A percentile compares a stretch with the other conserved stretches of the same genome.
phyloP scores from a whole-genome alignment of 2,113 vertebrate genomes.

The Potamarius usumacintae region DNA sequence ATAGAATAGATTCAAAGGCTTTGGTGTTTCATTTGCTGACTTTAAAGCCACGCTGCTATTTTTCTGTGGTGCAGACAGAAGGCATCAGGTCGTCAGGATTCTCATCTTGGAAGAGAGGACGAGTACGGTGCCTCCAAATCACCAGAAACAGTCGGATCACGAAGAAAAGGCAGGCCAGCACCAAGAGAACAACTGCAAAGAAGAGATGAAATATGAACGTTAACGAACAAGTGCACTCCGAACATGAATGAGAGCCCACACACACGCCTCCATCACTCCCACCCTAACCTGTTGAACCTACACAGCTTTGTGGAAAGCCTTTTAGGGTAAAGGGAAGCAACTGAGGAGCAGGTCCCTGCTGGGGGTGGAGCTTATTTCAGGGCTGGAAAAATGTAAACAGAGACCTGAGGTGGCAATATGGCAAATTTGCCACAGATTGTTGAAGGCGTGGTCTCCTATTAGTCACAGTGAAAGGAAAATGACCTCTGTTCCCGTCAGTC shows the following conservation, averaged over 20 bases:
- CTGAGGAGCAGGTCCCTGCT: neutral
- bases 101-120: constrained; percentile 27
- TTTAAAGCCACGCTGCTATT: constrained; percentile 5
- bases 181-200: constrained; percentile 51
- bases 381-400: neutral
- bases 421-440: too few species aligned
- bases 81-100: constrained; percentile 17
- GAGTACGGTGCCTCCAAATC: constrained; percentile 40
- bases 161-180: constrained; percentile 48
- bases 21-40: neutral
- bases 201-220: neutral
- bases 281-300: neutral
- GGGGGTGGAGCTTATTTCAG: neutral
- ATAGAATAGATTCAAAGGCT: neutral
- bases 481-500: neutral
- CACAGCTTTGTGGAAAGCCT: neutral
- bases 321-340: neutral
- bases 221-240: neutral
- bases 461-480: neutral
- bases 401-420: neutral
- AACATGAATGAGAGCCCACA: neutral
- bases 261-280: too few species aligned
- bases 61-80: neutral
- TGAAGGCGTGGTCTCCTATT: neutral
- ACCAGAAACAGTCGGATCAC: constrained; percentile 37